Evolutionary conservation across 2,888 invertebrate genomes (phyloP), one percentile per base, ranked within the genome.

Genomic region (Cephus spinipes): DNA sequence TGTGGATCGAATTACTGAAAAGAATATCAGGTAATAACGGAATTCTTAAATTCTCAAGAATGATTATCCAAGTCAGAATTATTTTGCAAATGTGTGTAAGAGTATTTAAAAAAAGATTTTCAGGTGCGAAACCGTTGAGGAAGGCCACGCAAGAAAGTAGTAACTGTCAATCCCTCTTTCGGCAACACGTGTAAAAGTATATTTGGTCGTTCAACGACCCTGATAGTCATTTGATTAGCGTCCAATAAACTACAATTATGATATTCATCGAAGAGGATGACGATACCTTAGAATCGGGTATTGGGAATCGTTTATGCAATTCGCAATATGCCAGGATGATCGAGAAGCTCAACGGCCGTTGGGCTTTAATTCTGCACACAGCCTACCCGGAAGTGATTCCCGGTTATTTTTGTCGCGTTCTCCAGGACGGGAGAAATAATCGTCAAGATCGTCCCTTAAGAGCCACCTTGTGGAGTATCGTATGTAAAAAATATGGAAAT

Each of bases 151-250:
- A 33, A 23, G 71, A 55, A 75, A n/a, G 33, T 68, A 36, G 55
- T 33, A 55, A 36, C 15, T 68, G 32, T 12, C 55, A n/a, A 32
- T 30, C 11, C 68, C 3, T 15, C 31, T 30, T n/a, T 23, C 68
- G 34, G 69, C 69, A 69, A 74, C 69, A 35, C 40, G 68, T 74
- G 77, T 77, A 77, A 77, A 74, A 77, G 77, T 77, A 74, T 77
- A 73, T 77, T 77, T 69, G 55, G 69, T 69, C 73, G 77, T 68
- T 77, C 32, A 55, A 31, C 34, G 74, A 74, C 77, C 77, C 23
- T 9, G 55, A 9, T 55, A 55, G 55, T 9, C 55, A 55, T 23
- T 55, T 23, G 15, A 55, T 32, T 75, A n/a, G 31, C 68, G 33
- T 32, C 74, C n/a, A 31, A n/a, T n/a, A 15, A 11, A n/a, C 30